Evolutionary conservation across 2,113 vertebrate genomes (phyloP).

Genomic region (Corythaixoides concolor): DNA sequence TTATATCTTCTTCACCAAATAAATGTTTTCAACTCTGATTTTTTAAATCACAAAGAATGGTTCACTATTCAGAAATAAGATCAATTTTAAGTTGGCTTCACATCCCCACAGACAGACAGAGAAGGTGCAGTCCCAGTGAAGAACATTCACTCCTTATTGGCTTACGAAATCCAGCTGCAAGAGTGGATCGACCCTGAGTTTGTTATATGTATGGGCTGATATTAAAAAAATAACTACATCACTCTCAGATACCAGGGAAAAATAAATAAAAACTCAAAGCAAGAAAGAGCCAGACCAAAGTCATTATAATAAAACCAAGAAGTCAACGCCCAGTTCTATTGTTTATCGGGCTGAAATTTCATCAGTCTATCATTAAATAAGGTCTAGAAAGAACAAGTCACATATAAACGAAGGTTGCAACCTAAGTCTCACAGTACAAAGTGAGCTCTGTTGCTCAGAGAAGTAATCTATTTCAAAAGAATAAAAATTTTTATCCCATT

Average conservation of each 20-base stretch:
- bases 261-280: neutral
- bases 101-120: neutral
- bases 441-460: neutral
- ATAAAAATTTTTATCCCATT: neutral
- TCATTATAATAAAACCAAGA: neutral
- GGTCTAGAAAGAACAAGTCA: neutral
- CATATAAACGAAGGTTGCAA: neutral
- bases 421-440: neutral
- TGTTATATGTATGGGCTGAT: neutral
- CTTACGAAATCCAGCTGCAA: neutral
- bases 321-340: neutral
- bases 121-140: neutral
- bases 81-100: neutral
- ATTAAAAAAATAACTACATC: neutral
- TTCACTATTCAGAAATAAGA: neutral
- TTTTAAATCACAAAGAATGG: neutral
- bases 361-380: neutral
- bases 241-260: neutral
- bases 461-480: neutral
- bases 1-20: neutral
- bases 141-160: neutral
- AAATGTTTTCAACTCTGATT: neutral
- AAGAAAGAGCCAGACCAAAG: neutral
- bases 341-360: neutral
- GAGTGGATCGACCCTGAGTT: neutral